These are phyloP conservation scores for Nasonia giraulti DNA, from an alignment of 1,140 invertebrate species.

Conservation along the genomic window DNA sequence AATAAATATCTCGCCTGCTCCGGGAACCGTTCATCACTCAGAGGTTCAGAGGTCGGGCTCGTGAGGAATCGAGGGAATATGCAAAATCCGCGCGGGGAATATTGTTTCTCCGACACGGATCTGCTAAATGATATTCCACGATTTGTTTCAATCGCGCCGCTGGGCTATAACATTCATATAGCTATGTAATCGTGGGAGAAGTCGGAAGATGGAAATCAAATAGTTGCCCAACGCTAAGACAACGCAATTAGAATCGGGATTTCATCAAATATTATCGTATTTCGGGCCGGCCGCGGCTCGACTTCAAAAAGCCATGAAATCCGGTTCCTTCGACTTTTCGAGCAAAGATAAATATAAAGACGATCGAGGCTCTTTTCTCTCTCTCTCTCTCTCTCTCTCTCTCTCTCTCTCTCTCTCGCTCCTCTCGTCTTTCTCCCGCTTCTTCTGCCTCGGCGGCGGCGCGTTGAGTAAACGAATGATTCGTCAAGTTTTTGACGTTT, in stretches of 20 bases:
- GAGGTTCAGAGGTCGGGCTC: background rate
- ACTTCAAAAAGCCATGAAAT: conserved; percentile 51
- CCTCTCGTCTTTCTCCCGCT: conserved; percentile 49
- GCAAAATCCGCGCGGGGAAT: background rate
- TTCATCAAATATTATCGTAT: conserved; percentile 48
- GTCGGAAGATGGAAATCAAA: conserved; percentile 24
- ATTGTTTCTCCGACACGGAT: no score
- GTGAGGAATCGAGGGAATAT: background rate
- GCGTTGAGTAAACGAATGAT: conserved; percentile 52
- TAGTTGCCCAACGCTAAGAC: conserved; percentile 47
- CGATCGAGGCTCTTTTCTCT: conserved; percentile 28
- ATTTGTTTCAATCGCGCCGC: no score
- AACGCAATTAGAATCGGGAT: conserved; percentile 48
- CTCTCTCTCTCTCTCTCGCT: conserved; percentile 10
- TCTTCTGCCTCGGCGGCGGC: conserved; percentile 23
- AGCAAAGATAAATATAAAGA: conserved; percentile 51
- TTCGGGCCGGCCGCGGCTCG: conserved; percentile 14
- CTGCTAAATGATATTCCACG: no score
- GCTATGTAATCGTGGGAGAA: no score
- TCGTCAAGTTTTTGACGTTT: conserved; percentile 53
- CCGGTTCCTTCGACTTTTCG: conserved; percentile 48
- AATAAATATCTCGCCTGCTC: background rate
- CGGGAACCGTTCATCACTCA: background rate
- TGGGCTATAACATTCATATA: no score
- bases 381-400: no score